A percentile compares a stretch with the other conserved stretches of the same genome.
These are phyloP conservation scores for Diabrotica virgifera DNA, from an alignment of 1,140 invertebrate genomes.

Conservation along the genomic window DNA sequence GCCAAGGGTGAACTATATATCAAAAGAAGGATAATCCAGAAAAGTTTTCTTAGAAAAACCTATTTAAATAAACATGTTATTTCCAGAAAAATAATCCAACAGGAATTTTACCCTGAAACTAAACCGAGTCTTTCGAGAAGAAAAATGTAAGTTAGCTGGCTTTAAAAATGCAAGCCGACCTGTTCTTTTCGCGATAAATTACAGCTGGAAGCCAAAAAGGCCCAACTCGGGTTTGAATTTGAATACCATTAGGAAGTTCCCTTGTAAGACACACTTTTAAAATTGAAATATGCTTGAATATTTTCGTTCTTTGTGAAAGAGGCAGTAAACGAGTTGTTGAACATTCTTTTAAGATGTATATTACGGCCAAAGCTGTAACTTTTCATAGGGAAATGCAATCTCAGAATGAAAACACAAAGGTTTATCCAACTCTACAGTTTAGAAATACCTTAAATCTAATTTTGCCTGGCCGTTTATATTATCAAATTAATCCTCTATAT, in stretches of 20 bases:
- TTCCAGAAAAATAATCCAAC: too few relatives aligned
- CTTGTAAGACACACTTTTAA: not conserved
- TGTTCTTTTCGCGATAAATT: slow-evolving; percentile 1
- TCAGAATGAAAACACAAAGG: not conserved
- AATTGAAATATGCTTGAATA: slow-evolving; percentile 1
- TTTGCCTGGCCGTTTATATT: too few relatives aligned
- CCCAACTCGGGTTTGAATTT: not conserved
- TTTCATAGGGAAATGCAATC: not conserved
- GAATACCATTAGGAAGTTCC: not conserved
- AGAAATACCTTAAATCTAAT: too few relatives aligned
- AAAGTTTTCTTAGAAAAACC: too few relatives aligned
- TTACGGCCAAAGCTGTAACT: not conserved
- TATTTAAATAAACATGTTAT: too few relatives aligned
- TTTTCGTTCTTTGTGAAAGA: not conserved
- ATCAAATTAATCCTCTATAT: too few relatives aligned
- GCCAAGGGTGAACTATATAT: too few relatives aligned
- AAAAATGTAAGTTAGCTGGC: not conserved
- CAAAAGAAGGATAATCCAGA: too few relatives aligned
- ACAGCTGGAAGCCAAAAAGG: not conserved
- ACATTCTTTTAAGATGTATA: not conserved
- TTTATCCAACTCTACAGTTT: too few relatives aligned
- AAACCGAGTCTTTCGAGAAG: not conserved
- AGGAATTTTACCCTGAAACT: too few relatives aligned
- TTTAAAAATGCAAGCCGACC: not conserved
- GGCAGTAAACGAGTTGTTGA: not conserved